Evolutionary conservation across 2,888 invertebrate species (phyloP), one percentile per base, ranked within the genome.

Genomic region (Mythimna impura): DNA sequence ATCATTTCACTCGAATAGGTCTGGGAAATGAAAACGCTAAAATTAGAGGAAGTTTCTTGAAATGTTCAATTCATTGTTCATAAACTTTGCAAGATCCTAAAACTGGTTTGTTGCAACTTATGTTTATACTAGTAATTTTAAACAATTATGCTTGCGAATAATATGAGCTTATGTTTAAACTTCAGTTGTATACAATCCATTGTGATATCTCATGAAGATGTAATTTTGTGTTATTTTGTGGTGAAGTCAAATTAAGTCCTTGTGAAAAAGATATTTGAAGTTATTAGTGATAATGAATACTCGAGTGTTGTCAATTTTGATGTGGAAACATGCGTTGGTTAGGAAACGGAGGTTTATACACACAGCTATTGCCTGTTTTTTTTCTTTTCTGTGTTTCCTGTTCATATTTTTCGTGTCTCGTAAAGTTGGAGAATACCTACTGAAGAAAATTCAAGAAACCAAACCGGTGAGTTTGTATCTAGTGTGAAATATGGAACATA

Each of bases 81-180:
- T 14, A 43, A 14, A 14, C 12, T 43, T 40, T 10, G 3, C 40
- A 3, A 10, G 40, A 40, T 40, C 4, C 12, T 40, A 40, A 40
- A 12, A 40, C 40, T 9, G 9, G 10, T 10, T 40, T 40, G 3
- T 40, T 40, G 12, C 40, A 12, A 40, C 12, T 40, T 40, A 12
- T 40, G 40, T 40, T 40, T 58, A 63, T 52, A 60, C 20, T 47
- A 10, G 47, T 34, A 57, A 30, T 66, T 30, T 30, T 3, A 69
- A 75, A 79, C 71, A 75, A 71, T 7, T 34, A 68, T 43, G 43
- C 63, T 65, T 63, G 63, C 36, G 66, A 64, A 47, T 60, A 64
- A 52, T 65, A 78, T 57, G 70, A n/a, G 34, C 14, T 17, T 50
- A 57, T 63, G 67, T 77, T 71, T 68, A 81, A 68, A 68, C 6